phyloP scores from a whole-genome alignment of 2,888 invertebrate species.

The Drosophila infuscata region DNA sequence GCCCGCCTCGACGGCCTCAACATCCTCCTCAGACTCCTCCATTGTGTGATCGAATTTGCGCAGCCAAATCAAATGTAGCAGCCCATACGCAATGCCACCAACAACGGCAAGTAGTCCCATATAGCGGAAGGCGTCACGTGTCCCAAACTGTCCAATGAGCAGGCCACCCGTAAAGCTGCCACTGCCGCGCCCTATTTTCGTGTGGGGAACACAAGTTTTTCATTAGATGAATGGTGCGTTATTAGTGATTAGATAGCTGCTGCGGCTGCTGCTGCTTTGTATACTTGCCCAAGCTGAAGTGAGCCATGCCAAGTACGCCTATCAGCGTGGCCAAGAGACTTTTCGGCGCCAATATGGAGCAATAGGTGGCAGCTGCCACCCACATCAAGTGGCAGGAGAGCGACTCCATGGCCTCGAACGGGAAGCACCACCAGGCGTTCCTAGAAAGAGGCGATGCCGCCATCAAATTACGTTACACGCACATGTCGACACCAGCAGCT shows the following conservation, averaged over 20 bases:
- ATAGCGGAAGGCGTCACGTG: conserved; percentile 91
- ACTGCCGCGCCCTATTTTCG: conserved; percentile 89
- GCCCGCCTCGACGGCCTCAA: conserved; percentile 86
- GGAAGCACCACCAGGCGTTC: conserved; percentile 95
- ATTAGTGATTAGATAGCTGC: conserved; percentile 13
- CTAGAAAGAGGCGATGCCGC: conserved; percentile 84
- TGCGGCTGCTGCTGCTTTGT: neutral
- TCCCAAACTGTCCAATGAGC: conserved; percentile 91
- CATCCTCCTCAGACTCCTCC: conserved; percentile 84
- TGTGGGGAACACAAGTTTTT: conserved; percentile 1
- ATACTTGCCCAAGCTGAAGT: conserved; percentile 90
- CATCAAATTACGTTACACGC: conserved; percentile 60
- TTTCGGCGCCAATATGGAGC: conserved; percentile 93
- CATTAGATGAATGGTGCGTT: conserved; percentile 27
- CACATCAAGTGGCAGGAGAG: conserved; percentile 95
- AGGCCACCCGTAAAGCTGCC: conserved; percentile 93
- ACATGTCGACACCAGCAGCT: conserved; percentile 26
- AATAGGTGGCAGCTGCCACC: conserved; percentile 95
- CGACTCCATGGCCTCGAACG: conserved; percentile 94
- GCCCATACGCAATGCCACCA: conserved; percentile 89
- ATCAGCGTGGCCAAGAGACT: conserved; percentile 93
- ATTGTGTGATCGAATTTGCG: conserved; percentile 87
- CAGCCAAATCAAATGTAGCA: conserved; percentile 90
- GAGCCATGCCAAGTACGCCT: conserved; percentile 94
- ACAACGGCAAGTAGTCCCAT: conserved; percentile 91